Base-by-base conservation (phyloP, 2,888 invertebrate genomes). In the Sicus ferrugineus region DNA sequence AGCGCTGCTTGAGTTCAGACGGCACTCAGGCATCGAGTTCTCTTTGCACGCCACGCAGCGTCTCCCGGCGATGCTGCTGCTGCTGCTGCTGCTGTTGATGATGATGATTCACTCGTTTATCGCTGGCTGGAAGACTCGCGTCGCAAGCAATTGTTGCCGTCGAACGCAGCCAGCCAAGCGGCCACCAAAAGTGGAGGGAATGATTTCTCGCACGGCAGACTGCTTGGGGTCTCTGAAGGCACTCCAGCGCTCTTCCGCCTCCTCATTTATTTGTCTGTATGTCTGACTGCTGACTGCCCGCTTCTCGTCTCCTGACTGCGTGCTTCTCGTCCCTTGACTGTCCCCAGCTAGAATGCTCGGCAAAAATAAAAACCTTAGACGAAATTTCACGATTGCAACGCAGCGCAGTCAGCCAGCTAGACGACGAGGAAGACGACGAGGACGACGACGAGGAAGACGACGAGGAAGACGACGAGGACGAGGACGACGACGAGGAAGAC, bases 151-250 rank as follows among this genome's bases (percentile, higher is more conserved):
- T 16, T 19, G 28, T 11, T 5, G 3, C 11, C 54, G 7, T 28
- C 28, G 23, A 34, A 54, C 38, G 54, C 16, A 48, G 38, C 56
- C 19, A 54, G 42, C 30, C 28, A 30, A 30, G 26, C 58, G 2
- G 52, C 23, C 50, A 23, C 9, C 23, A 56, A 68, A 42, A 38
- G 30, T 28, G 31, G 31, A 21, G 30, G 63, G 30, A n/a, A 38
- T 21, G 58, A 50, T 50, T 64, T 50, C 64, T 50, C 7, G 31
- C 59, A 34, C 56, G 74, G 83, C 81, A 84, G 84, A 84, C 84
- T 83, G 84, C 84, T 84, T 84, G 84, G 84, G 84, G 84, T 84
- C 84, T 78, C 73, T 62, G 66, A 69, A 72, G 72, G 73, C 71
- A 56, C 72, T 67, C 62, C 54, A 72, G 73, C 68, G 72, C 62